Percentiles rank a stretch among this genome's conserved stretches.
These are phyloP conservation scores for Enteromius unitaeniatus DNA, from an alignment of 2,797 vertebrate species.

Conservation along the genomic window DNA sequence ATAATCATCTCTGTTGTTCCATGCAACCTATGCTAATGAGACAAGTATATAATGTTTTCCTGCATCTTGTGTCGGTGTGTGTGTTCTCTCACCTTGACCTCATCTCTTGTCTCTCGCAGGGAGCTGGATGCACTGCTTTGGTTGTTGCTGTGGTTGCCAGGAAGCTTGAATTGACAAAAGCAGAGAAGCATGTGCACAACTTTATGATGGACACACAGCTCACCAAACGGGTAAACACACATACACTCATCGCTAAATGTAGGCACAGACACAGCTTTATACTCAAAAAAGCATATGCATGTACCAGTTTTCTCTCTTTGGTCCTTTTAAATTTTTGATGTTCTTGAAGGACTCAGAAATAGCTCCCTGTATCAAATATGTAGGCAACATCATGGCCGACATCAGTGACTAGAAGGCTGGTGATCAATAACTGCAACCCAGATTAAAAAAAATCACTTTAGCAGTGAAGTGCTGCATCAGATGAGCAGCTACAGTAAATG, in stretches of 20 bases:
- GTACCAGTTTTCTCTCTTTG: slow-evolving; percentile 36
- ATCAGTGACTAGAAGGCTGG: slow-evolving; percentile 56
- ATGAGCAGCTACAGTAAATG: slow-evolving; percentile 40
- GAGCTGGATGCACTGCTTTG: slow-evolving; percentile 92
- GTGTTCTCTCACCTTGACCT: slow-evolving; percentile 20
- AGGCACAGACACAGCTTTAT: neutral
- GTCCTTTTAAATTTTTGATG: slow-evolving; percentile 81
- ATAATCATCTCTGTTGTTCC: slow-evolving; percentile 1
- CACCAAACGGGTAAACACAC: slow-evolving; percentile 91
- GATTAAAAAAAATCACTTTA: slow-evolving; percentile 57
- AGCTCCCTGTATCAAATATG: slow-evolving; percentile 83
- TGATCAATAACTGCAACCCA: slow-evolving; percentile 74
- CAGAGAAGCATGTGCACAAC: slow-evolving; percentile 97
- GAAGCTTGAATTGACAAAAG: slow-evolving; percentile 98
- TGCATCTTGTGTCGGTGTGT: slow-evolving; percentile 49
- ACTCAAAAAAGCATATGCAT: slow-evolving; percentile 18
- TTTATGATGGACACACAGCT: slow-evolving; percentile 99
- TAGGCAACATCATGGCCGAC: slow-evolving; percentile 73
- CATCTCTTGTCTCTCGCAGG: slow-evolving; percentile 76
- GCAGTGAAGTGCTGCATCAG: slow-evolving; percentile 6
- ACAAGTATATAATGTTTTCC: slow-evolving; percentile 68
- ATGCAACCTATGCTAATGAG: slow-evolving; percentile 53
- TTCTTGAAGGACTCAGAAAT: slow-evolving; percentile 82
- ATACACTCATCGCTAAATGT: slow-evolving; percentile 57
- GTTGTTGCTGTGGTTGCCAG: slow-evolving; percentile 98